Conservation (phyloP, 2,888 invertebrate species). For the Athalia circularis region DNA sequence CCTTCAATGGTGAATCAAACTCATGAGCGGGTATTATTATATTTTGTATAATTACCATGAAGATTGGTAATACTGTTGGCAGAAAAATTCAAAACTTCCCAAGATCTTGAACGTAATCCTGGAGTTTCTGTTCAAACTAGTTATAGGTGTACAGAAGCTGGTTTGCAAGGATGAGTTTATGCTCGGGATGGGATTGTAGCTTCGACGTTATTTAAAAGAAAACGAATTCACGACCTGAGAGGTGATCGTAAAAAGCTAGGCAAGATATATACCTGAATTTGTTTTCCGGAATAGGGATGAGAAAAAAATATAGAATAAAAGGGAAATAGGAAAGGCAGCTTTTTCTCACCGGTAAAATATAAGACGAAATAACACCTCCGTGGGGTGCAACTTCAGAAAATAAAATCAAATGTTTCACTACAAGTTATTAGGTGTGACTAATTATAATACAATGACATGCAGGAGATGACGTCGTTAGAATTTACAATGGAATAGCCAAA, state of each 20-base stretch:
- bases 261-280: background rate
- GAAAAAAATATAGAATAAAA: background rate
- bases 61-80: too few relatives aligned
- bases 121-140: too few relatives aligned
- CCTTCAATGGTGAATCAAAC: conserved; percentile 11
- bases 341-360: background rate
- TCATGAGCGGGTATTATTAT: background rate
- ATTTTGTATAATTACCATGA: background rate
- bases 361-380: background rate
- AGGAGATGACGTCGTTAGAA: conserved; percentile 26
- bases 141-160: conserved; percentile 8
- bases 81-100: background rate
- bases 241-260: conserved; percentile 21
- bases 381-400: background rate
- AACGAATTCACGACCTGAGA: background rate
- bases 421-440: conserved; percentile 36
- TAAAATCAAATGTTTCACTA: background rate
- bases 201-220: conserved; percentile 8
- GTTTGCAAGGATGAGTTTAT: conserved; percentile 7
- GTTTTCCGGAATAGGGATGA: too few relatives aligned
- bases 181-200: conserved; percentile 13
- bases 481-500: background rate
- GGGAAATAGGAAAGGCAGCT: background rate
- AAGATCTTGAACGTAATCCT: conserved; percentile 12
- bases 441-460: conserved; percentile 32